A percentile compares a stretch with the other conserved stretches of the same genome.
Conservation (phyloP, 2,888 invertebrate genomes). For the Idaea straminata region DNA sequence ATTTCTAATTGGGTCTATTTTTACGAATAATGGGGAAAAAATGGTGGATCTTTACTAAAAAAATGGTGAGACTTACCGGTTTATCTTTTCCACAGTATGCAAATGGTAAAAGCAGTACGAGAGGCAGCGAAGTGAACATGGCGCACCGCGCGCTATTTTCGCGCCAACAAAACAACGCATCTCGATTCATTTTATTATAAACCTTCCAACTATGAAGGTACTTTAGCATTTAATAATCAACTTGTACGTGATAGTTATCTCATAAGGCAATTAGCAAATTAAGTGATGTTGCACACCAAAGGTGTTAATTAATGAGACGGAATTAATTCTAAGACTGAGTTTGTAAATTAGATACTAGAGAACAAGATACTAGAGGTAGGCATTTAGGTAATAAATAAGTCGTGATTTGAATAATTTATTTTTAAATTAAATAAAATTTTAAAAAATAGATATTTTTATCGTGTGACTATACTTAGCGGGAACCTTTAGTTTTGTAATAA, state of each 20-base stretch:
- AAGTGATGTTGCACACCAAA: constrained; percentile 49
- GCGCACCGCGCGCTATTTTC: constrained; percentile 44
- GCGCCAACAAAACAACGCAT: constrained; percentile 14
- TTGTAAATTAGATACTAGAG: neutral
- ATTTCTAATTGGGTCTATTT: no score
- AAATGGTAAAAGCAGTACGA: constrained; percentile 43
- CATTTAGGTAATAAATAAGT: no score
- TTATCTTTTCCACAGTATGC: constrained; percentile 54
- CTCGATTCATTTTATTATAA: neutral
- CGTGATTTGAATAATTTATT: no score
- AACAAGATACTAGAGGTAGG: no score
- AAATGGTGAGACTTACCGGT: constrained; percentile 66
- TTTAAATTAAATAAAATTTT: no score
- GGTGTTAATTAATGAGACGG: constrained; percentile 54
- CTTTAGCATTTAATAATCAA: neutral
- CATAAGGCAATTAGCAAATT: constrained; percentile 56
- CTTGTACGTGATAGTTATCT: constrained; percentile 38
- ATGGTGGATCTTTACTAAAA: no score
- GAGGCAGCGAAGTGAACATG: constrained; percentile 56
- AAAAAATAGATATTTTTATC: no score
- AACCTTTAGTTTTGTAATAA: no score
- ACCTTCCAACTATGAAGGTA: neutral
- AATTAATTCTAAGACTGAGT: constrained; percentile 39
- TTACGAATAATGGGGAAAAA: no score
- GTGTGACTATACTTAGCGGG: no score